These are phyloP conservation scores for Epizoanthus illoricatus DNA, from an alignment of 92 coral and sea anemone species.

Conservation along the genomic window DNA sequence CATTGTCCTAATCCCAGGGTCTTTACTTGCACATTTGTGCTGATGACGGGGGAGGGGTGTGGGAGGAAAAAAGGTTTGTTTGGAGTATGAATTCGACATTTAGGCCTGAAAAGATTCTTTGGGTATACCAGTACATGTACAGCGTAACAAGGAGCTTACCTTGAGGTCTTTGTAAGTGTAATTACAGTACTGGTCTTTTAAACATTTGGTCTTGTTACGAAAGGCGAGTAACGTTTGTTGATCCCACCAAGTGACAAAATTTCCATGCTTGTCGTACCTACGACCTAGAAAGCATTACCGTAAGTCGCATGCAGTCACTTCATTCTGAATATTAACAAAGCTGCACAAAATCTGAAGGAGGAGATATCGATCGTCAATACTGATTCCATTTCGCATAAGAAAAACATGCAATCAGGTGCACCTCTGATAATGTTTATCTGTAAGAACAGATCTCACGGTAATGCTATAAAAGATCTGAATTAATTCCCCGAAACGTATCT, in stretches of 20 bases:
- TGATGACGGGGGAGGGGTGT: background rate
- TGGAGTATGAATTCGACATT: too few species aligned
- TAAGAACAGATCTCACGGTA: too few species aligned
- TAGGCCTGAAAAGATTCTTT: too few species aligned
- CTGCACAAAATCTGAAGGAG: too few species aligned
- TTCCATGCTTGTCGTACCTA: conserved; percentile 74
- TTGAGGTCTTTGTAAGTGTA: conserved; percentile 64
- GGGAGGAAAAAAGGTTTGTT: too few species aligned
- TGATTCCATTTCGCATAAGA: too few species aligned
- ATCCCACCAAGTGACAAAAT: conserved; percentile 86
- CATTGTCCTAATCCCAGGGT: background rate
- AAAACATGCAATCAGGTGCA: too few species aligned
- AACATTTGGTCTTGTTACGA: conserved; percentile 77
- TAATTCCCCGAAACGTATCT: too few species aligned
- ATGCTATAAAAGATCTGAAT: too few species aligned
- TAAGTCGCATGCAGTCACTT: background rate
- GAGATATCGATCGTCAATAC: too few species aligned
- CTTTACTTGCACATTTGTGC: background rate
- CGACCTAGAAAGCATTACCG: conserved; percentile 56
- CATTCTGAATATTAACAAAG: background rate
- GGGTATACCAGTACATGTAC: too few species aligned
- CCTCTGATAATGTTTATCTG: too few species aligned
- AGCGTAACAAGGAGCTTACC: conserved; percentile 53
- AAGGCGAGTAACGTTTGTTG: conserved; percentile 64
- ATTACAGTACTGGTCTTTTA: conserved; percentile 77